Evolutionary conservation across 2,113 vertebrate species (phyloP).

Genomic region (Amia ocellicauda): DNA sequence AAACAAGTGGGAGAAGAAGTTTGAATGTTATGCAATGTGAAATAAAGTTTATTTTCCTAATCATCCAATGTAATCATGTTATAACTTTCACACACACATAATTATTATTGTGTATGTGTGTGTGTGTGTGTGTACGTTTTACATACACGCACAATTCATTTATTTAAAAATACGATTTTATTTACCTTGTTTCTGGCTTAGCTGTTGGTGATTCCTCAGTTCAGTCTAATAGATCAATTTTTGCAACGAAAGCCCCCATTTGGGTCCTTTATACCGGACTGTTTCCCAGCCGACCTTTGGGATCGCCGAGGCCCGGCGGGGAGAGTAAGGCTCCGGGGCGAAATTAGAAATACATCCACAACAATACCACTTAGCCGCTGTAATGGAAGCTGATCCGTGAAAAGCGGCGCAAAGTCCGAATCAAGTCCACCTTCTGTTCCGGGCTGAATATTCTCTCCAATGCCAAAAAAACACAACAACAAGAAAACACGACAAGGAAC

Average conservation of each 20-base stretch:
- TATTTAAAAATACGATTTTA: too few relatives aligned
- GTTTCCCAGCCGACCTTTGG: slow-evolving; percentile 24
- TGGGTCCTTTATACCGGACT: slow-evolving; percentile 16
- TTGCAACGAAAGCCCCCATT: too few relatives aligned
- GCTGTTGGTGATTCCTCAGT: slow-evolving; percentile 24
- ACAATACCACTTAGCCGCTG: slow-evolving; percentile 41
- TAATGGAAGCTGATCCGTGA: slow-evolving; percentile 32
- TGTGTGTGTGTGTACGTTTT: too few relatives aligned
- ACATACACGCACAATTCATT: too few relatives aligned
- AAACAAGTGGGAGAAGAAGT: too few relatives aligned
- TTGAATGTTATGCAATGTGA: too few relatives aligned
- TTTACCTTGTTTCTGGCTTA: slow-evolving; percentile 29
- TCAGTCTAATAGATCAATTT: slow-evolving; percentile 21
- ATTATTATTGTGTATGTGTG: too few relatives aligned
- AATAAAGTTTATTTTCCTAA: too few relatives aligned
- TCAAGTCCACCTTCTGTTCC: slow-evolving; percentile 12
- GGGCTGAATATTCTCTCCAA: slow-evolving; percentile 20
- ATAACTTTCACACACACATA: too few relatives aligned
- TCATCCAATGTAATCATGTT: too few relatives aligned
- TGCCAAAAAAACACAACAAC: not conserved
- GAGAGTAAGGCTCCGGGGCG: not conserved
- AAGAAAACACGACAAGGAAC: too few relatives aligned
- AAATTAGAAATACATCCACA: slow-evolving; percentile 51
- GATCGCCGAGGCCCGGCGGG: slow-evolving; percentile 13
- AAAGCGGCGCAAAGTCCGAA: slow-evolving; percentile 54